Evolutionary conservation across 2,797 vertebrate species (phyloP).

Genomic region (Molothrus ater): DNA sequence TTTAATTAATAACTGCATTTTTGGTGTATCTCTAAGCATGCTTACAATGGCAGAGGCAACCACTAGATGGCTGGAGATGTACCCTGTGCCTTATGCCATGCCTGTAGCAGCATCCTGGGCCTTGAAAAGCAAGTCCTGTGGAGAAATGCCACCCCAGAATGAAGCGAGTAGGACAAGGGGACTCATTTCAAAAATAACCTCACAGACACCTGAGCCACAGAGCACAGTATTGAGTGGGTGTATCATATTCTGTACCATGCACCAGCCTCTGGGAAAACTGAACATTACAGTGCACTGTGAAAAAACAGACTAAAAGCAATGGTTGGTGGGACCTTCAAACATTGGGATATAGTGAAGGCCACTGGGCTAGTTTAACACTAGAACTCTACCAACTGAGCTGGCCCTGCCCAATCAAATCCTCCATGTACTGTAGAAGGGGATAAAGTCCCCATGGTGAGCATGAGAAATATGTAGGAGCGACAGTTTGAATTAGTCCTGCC

Average conservation of each 20-base stretch:
- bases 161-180: fast-evolving
- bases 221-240: background rate
- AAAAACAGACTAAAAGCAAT: background rate
- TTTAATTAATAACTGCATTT: background rate
- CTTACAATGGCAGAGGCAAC: background rate
- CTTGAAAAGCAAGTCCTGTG: background rate
- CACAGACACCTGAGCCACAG: background rate
- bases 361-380: background rate
- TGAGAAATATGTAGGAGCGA: background rate
- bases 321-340: background rate
- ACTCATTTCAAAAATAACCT: background rate
- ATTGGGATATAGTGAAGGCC: fast-evolving
- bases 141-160: background rate
- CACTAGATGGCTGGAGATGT: background rate
- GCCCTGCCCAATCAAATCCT: background rate
- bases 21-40: background rate
- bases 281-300: background rate
- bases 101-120: background rate
- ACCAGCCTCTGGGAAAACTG: background rate
- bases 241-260: background rate
- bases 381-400: background rate
- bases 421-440: background rate
- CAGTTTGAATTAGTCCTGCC: background rate
- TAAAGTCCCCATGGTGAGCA: background rate
- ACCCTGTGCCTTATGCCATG: background rate